phyloP scores from a whole-genome alignment of 2,797 vertebrate genomes.

The Microctenopoma lineatum region DNA sequence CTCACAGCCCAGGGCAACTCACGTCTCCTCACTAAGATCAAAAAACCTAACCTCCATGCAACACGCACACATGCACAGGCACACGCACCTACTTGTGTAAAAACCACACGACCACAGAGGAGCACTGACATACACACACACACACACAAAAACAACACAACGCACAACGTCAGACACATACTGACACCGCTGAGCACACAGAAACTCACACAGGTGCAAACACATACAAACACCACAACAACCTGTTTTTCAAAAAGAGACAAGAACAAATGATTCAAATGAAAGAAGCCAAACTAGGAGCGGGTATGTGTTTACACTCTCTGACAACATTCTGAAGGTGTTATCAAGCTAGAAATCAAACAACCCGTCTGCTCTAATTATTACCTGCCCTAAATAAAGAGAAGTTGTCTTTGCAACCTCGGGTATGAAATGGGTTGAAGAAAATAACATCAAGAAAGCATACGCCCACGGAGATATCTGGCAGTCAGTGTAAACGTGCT shows the following conservation, averaged over 20 bases:
- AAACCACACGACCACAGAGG: constrained; percentile 12
- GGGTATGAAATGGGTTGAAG: constrained; percentile 72
- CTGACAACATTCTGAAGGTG: constrained; percentile 79
- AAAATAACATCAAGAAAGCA: constrained; percentile 75
- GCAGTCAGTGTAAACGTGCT: constrained; percentile 78
- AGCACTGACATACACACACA: neutral
- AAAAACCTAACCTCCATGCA: constrained; percentile 75
- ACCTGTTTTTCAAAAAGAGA: constrained; percentile 76
- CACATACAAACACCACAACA: constrained; percentile 66
- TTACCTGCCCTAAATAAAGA: constrained; percentile 80
- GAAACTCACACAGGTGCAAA: constrained; percentile 30
- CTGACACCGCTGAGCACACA: constrained; percentile 19
- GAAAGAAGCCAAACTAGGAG: constrained; percentile 78
- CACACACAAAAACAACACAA: neutral
- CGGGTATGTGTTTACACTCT: constrained; percentile 76
- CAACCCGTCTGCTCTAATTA: constrained; percentile 80
- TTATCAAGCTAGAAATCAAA: constrained; percentile 84
- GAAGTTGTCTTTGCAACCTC: constrained; percentile 75
- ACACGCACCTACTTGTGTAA: constrained; percentile 47
- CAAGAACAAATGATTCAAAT: constrained; percentile 81
- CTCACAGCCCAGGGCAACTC: constrained; percentile 82
- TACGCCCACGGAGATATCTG: constrained; percentile 74
- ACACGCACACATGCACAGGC: constrained; percentile 45
- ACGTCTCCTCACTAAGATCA: constrained; percentile 83
- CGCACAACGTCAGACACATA: constrained; percentile 19